These are phyloP conservation scores for Neodiprion fabricii DNA, from an alignment of 1,140 invertebrate species.

Conservation along the genomic window DNA sequence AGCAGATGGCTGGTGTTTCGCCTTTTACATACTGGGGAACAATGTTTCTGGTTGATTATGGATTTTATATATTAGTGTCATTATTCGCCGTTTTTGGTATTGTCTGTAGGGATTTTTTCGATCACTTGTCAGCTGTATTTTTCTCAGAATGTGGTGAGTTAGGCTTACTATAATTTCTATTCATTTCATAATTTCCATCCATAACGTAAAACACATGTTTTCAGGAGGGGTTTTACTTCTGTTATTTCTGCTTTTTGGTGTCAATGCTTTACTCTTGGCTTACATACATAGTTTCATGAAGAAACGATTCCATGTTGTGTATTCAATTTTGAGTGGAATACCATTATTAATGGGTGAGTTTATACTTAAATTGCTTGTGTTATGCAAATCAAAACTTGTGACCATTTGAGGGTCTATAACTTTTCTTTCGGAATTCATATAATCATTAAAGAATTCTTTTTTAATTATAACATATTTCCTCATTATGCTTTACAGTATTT, in stretches of 20 bases:
- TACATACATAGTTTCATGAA: slow-evolving; percentile 48
- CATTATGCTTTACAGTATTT: not conserved
- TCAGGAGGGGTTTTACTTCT: slow-evolving; percentile 47
- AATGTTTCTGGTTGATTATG: slow-evolving; percentile 67
- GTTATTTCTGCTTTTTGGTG: slow-evolving; percentile 44
- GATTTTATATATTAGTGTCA: slow-evolving; percentile 53
- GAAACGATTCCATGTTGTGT: not conserved
- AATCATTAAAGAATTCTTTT: too few relatives aligned
- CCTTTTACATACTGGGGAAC: slow-evolving; percentile 67
- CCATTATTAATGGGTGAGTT: not conserved
- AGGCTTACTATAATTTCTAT: not conserved
- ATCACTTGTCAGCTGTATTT: slow-evolving; percentile 22
- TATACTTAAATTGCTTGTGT: not conserved
- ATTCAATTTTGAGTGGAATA: not conserved
- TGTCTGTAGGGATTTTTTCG: slow-evolving; percentile 35
- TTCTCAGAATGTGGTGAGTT: slow-evolving; percentile 41
- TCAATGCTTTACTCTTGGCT: slow-evolving; percentile 44
- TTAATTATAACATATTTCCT: not conserved
- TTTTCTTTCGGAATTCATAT: too few relatives aligned
- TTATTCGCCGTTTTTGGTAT: slow-evolving; percentile 35
- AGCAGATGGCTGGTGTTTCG: slow-evolving; percentile 72
- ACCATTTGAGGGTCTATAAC: too few relatives aligned
- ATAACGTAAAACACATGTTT: slow-evolving; percentile 23
- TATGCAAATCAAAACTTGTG: too few relatives aligned
- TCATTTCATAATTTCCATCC: not conserved